Evolutionary conservation across 1,140 invertebrate species (phyloP).

Genomic region (Scaptomyza pallida): DNA sequence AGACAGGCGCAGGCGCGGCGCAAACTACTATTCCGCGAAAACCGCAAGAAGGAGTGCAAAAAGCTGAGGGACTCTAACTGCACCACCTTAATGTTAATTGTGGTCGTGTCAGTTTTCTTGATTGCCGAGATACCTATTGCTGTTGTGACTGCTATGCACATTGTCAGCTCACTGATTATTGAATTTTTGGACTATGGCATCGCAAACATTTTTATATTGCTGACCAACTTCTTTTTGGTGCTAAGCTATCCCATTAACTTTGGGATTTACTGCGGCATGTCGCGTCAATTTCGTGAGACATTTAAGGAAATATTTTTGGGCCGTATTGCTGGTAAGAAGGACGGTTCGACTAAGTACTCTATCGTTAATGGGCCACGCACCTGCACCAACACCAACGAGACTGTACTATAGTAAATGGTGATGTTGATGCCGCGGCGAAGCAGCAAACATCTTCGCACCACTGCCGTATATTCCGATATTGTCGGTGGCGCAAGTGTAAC

Average conservation of each 20-base stretch:
- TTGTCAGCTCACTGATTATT: constrained; percentile 89
- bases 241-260: constrained; percentile 97
- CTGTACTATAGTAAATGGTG: constrained; percentile 88
- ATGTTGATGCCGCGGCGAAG: constrained; percentile 78
- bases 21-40: constrained; percentile 92
- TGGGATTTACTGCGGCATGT: constrained; percentile 98
- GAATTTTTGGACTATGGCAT: constrained; percentile 91
- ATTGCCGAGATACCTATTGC: constrained; percentile 96
- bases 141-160: constrained; percentile 93
- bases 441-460: constrained; percentile 62
- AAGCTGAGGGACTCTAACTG: constrained; percentile 94
- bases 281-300: constrained; percentile 95
- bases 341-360: constrained; percentile 90
- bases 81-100: constrained; percentile 97
- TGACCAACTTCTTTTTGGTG: constrained; percentile 96
- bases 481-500: constrained; percentile 6
- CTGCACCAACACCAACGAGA: constrained; percentile 93
- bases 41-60: constrained; percentile 92
- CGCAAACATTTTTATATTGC: constrained; percentile 92
- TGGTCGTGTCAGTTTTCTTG: constrained; percentile 95
- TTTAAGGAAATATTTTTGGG: constrained; percentile 94
- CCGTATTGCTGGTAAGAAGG: constrained; percentile 86
- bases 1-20: constrained; percentile 91
- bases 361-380: constrained; percentile 91
- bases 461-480: constrained; percentile 45